Conservation (phyloP, 2,797 vertebrate species). For the Spondyliosoma cantharus region DNA sequence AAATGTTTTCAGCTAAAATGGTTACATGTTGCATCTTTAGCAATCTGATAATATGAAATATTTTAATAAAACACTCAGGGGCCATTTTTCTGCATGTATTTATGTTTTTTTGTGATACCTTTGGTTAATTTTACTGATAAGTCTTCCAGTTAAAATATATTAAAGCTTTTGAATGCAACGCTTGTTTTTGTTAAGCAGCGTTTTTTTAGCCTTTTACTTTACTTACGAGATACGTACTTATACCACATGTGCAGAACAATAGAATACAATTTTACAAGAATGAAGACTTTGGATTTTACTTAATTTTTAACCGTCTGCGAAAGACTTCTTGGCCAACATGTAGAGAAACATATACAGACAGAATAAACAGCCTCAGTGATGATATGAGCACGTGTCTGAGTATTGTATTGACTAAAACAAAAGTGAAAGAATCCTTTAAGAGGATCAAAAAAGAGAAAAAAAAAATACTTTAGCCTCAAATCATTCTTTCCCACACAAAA, state of each 20-base stretch:
- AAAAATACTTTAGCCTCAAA: background rate
- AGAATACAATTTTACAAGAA: background rate
- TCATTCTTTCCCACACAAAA: conserved; percentile 1
- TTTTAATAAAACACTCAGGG: background rate
- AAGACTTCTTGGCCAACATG: background rate
- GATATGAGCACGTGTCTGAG: background rate
- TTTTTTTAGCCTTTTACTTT: too few species aligned
- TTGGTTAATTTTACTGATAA: background rate
- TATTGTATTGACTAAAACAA: background rate
- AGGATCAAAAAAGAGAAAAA: conserved; percentile 12
- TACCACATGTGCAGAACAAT: background rate
- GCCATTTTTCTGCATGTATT: background rate
- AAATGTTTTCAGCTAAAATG: too few species aligned
- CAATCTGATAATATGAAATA: background rate
- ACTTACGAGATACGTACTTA: background rate
- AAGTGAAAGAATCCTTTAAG: background rate
- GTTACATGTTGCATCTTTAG: too few species aligned
- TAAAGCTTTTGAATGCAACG: background rate
- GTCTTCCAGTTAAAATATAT: too few species aligned
- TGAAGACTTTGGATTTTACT: background rate
- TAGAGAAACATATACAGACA: background rate
- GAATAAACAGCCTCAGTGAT: background rate
- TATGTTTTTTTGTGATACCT: background rate
- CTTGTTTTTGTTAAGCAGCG: too few species aligned
- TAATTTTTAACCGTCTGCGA: background rate